A percentile compares a stretch with the other conserved stretches of the same genome.
Evolutionary conservation across 2,113 vertebrate genomes (phyloP).

Genomic region (Drymodes brunneopygia): DNA sequence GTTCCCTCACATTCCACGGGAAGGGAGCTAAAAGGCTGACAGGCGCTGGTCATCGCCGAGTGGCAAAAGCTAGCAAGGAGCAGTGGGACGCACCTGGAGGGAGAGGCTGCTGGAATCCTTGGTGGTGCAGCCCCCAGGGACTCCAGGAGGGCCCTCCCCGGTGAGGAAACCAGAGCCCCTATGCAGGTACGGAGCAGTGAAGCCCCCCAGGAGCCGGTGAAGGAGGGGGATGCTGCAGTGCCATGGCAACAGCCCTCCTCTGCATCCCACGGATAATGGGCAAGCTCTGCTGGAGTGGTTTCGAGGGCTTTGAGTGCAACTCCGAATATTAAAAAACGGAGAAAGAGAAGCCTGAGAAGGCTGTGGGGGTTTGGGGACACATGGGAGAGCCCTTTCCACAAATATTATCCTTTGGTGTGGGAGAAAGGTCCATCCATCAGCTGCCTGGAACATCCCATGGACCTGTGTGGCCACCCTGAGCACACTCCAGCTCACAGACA

Average conservation of each 20-base stretch:
- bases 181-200: background rate
- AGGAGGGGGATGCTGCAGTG: background rate
- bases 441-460: background rate
- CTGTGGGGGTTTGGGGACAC: background rate
- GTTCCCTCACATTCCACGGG: rapidly evolving
- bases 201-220: rapidly evolving
- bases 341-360: background rate
- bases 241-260: conserved; percentile 11
- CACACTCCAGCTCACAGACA: background rate
- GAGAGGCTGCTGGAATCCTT: background rate
- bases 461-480: background rate
- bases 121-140: background rate
- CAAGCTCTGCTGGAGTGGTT: background rate
- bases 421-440: background rate
- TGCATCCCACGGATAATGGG: background rate
- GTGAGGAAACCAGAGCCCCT: background rate
- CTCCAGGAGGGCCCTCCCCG: rapidly evolving
- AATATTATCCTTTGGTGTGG: background rate
- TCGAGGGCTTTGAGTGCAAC: background rate
- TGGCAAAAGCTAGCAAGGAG: rapidly evolving
- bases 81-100: background rate
- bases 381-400: background rate
- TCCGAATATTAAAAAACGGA: background rate
- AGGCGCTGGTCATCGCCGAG: rapidly evolving
- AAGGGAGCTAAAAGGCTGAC: background rate